A percentile compares a stretch with the other conserved stretches of the same genome.
Conservation (phyloP, 1,140 invertebrate genomes). For the Drosophila insularis region DNA sequence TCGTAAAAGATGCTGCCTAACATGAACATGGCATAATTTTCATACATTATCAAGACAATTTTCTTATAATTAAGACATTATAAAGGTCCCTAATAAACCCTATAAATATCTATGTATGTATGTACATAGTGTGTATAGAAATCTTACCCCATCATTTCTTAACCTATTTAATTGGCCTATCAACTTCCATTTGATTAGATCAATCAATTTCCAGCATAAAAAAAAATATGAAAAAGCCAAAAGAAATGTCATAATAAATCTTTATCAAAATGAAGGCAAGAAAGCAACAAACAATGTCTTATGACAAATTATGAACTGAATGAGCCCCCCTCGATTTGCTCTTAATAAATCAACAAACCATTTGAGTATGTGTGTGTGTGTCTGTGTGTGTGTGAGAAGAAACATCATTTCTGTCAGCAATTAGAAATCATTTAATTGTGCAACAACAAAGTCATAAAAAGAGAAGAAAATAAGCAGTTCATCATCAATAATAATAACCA, state of each 20-base stretch:
- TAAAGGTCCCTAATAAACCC: constrained; percentile 30
- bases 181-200: constrained; percentile 67
- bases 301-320: constrained; percentile 70
- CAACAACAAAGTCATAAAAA: constrained; percentile 76
- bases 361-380: constrained; percentile 28
- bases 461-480: constrained; percentile 48
- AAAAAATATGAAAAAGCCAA: constrained; percentile 33
- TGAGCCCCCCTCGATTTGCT: constrained; percentile 28
- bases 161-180: constrained; percentile 45
- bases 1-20: not conserved
- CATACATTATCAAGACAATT: constrained; percentile 9
- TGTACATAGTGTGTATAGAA: constrained; percentile 20
- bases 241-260: constrained; percentile 77
- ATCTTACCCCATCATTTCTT: constrained; percentile 16
- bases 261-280: constrained; percentile 65
- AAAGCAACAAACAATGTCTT: constrained; percentile 31
- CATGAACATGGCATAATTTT: constrained; percentile 15
- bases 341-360: constrained; percentile 76
- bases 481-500: constrained; percentile 68
- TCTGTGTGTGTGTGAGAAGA: constrained; percentile 17
- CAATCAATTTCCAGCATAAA: constrained; percentile 62
- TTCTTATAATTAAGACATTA: constrained; percentile 58
- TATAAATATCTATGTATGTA: no score
- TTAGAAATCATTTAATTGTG: constrained; percentile 79
- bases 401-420: constrained; percentile 51